Evolutionary conservation across 2,888 invertebrate genomes (phyloP).

Genomic region (Deroplatys truncata): DNA sequence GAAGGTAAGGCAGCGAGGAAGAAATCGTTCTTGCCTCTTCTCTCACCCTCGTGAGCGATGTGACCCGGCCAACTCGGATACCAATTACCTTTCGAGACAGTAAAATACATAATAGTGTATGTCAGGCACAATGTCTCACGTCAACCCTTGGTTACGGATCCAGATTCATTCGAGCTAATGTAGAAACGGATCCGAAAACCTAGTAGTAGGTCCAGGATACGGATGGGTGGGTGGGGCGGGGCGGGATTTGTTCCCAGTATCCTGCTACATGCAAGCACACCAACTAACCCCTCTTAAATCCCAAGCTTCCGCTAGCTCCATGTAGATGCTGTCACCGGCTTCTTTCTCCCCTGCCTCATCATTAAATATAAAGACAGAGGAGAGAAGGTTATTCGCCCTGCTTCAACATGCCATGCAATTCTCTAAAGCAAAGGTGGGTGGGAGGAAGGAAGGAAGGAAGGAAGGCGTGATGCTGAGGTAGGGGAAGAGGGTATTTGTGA

Average conservation of each 20-base stretch:
- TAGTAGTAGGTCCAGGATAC: neutral
- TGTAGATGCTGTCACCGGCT: slow-evolving; percentile 1
- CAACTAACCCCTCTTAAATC: slow-evolving; percentile 15
- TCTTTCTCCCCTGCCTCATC: neutral
- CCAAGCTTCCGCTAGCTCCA: neutral
- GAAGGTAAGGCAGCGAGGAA: neutral
- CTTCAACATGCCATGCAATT: neutral
- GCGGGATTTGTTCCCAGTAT: neutral
- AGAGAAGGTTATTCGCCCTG: neutral
- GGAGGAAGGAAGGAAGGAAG: slow-evolving; percentile 6
- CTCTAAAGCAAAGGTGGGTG: slow-evolving; percentile 2
- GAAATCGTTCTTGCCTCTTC: neutral
- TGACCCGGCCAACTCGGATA: neutral
- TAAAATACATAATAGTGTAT: slow-evolving; percentile 4
- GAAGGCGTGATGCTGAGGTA: neutral
- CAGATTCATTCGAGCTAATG: neutral
- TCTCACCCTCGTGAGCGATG: slow-evolving; percentile 10
- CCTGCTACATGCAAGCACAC: slow-evolving; percentile 11
- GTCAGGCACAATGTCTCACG: neutral
- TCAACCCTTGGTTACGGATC: neutral
- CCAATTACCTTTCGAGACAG: neutral
- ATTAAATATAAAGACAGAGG: slow-evolving; percentile 18
- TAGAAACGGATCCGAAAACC: neutral
- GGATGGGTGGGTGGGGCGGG: neutral
- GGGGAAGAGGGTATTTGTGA: neutral